Percentiles rank a stretch among this genome's conserved stretches.
Conservation (phyloP, 92 coral and sea anemone species). For the Umimayanthus kanabou region DNA sequence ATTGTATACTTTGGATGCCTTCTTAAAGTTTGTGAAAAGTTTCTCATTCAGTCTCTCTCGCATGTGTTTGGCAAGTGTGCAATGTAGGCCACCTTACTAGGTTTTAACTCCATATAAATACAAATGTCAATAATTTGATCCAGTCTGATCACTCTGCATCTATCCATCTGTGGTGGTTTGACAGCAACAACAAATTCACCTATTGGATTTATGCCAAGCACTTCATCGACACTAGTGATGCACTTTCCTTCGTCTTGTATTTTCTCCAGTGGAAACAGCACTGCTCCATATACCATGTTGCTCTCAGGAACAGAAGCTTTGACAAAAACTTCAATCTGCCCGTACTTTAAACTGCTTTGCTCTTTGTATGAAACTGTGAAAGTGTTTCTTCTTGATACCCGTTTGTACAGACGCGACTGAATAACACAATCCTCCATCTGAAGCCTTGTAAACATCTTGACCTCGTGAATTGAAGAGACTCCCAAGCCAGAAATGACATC, state of each 20-base stretch:
- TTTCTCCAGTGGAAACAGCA: conserved; percentile 36
- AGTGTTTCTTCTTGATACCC: conserved; percentile 54
- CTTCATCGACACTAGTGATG: conserved; percentile 48
- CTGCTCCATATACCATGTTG: conserved; percentile 44
- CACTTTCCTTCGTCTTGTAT: background rate
- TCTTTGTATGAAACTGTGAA: conserved; percentile 48
- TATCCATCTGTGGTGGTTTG: conserved; percentile 39
- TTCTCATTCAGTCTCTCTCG: conserved; percentile 44
- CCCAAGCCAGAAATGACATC: too few species aligned
- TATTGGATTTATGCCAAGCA: conserved; percentile 43
- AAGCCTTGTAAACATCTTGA: too few species aligned
- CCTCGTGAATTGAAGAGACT: too few species aligned
- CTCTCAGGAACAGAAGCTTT: conserved; percentile 20
- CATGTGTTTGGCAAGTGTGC: conserved; percentile 54
- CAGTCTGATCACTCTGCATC: conserved; percentile 38
- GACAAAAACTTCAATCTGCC: conserved; percentile 53
- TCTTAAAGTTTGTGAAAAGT: too few species aligned
- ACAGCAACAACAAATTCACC: conserved; percentile 43
- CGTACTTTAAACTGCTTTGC: conserved; percentile 22
- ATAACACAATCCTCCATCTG: too few species aligned
- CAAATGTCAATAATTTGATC: conserved; percentile 53
- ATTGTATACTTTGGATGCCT: too few species aligned
- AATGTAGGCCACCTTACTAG: conserved; percentile 36
- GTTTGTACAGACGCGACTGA: conserved; percentile 23
- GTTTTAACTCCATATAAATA: conserved; percentile 50